phyloP scores from a whole-genome alignment of 2,113 vertebrate genomes.

The Crotalus tigris region DNA sequence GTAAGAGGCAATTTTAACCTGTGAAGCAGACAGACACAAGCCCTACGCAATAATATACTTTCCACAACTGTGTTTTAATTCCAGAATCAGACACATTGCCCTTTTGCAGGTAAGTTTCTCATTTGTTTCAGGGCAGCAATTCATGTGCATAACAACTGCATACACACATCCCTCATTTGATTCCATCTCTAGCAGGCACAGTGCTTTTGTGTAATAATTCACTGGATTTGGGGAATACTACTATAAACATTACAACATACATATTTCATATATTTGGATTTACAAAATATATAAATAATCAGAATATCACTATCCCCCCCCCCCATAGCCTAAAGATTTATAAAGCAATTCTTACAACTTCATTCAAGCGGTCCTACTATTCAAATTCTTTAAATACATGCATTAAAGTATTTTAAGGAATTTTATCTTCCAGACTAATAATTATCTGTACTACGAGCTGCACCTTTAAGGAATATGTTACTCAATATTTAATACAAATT shows the following conservation, averaged over 20 bases:
- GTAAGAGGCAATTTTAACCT: neutral
- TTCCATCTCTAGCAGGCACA: neutral
- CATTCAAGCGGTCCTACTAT: neutral
- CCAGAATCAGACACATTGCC: neutral
- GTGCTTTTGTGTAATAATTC: neutral
- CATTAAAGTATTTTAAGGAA: neutral
- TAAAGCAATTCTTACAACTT: neutral
- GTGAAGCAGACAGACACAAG: neutral
- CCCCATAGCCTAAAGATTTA: neutral
- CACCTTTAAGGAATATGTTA: neutral
- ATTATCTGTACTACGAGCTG: neutral
- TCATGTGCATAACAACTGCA: conserved; percentile 1
- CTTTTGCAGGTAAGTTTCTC: neutral
- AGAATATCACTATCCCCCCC: neutral
- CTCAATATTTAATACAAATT: neutral
- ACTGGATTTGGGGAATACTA: neutral
- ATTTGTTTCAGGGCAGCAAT: neutral
- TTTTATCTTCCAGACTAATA: neutral
- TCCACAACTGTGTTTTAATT: neutral
- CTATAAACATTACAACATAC: neutral
- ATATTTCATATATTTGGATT: neutral
- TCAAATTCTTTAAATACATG: neutral
- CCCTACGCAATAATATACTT: neutral
- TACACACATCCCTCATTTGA: neutral
- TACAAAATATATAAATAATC: neutral